Evolutionary conservation across 2,113 vertebrate species (phyloP), one percentile per base, ranked within the genome.

Genomic region (Aphyosemion australe): DNA sequence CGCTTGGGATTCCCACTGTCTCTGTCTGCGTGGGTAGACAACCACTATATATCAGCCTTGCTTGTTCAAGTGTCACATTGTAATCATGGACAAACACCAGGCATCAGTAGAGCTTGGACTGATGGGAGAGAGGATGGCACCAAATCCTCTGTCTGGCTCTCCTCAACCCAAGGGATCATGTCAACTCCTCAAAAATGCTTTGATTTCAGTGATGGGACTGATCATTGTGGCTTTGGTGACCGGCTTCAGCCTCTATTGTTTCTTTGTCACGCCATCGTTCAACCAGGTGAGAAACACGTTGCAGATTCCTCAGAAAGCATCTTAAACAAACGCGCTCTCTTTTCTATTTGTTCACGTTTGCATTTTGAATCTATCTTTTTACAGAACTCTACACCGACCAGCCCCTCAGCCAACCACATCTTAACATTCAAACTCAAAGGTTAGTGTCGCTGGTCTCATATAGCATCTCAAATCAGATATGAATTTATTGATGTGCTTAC

Each of bases 241-340:
- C 0, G 37, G 4, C n/a, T 51, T 82, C 10, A 2, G 64, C 19
- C 15, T 76, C 39, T 1, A 52, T 13, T 4, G 5, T 16, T 54
- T 69, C 11, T 1, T 64, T 11, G 51, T 43, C 20, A 18, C 0
- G 3, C n/a, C 61, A 18, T 15, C 1, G 2, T 13, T 13, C 41
- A 59, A 16, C 14, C 65, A 67, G 88, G 88, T 89, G 31, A 85
- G 82, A 52, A 79, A 57, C 8, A 11, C 3, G n/a, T n/a, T n/a
- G n/a, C n/a, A n/a, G 16, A 9, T 21, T 0, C 45, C 1, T 47
- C 13, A 18, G 19, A 63, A 62, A 56, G 13, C 13, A 19, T 37
- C 5, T 16, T 4, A 1, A 15, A 5, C n/a, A 1, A 47, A 45
- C 6, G 4, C 26, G 5, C 26, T 57, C 10, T 18, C 7, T 47